Conservation (phyloP, 2,888 invertebrate species). For the Drosophila macrospina region DNA sequence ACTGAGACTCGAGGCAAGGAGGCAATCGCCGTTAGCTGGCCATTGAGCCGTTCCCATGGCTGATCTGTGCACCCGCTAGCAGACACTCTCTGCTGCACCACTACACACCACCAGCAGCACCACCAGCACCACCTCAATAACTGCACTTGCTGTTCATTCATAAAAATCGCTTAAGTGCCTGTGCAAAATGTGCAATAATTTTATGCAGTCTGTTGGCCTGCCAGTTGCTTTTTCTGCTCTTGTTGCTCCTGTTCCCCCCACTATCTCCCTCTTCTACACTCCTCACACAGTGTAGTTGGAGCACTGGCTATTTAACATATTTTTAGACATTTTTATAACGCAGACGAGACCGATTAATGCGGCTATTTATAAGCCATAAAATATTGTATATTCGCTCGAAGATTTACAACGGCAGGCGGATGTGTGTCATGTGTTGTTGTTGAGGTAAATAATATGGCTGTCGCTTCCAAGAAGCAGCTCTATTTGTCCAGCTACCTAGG, state of each 20-base stretch:
- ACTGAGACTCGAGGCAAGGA: constrained; percentile 13
- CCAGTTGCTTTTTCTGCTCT: neutral
- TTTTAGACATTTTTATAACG: constrained; percentile 62
- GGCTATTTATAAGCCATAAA: constrained; percentile 60
- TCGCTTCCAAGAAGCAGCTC: constrained; percentile 27
- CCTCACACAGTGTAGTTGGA: neutral
- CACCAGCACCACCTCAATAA: constrained; percentile 14
- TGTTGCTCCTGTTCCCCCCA: no score
- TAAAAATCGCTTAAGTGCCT: constrained; percentile 48
- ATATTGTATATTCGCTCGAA: constrained; percentile 23
- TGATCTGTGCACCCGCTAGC: constrained; percentile 36
- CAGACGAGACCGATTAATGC: constrained; percentile 39
- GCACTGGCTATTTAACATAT: constrained; percentile 46
- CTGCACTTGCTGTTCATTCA: constrained; percentile 57
- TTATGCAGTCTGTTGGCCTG: constrained; percentile 21
- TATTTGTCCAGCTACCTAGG: constrained; percentile 23
- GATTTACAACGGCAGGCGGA: constrained; percentile 45
- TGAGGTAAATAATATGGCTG: constrained; percentile 35
- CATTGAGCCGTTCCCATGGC: constrained; percentile 53
- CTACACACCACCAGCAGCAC: constrained; percentile 1
- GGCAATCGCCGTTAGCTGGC: constrained; percentile 32
- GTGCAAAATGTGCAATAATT: constrained; percentile 44
- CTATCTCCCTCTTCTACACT: neutral
- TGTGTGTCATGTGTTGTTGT: constrained; percentile 54
- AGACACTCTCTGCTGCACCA: neutral